Conservation (phyloP, 2,797 vertebrate species). For the Morus bassanus region DNA sequence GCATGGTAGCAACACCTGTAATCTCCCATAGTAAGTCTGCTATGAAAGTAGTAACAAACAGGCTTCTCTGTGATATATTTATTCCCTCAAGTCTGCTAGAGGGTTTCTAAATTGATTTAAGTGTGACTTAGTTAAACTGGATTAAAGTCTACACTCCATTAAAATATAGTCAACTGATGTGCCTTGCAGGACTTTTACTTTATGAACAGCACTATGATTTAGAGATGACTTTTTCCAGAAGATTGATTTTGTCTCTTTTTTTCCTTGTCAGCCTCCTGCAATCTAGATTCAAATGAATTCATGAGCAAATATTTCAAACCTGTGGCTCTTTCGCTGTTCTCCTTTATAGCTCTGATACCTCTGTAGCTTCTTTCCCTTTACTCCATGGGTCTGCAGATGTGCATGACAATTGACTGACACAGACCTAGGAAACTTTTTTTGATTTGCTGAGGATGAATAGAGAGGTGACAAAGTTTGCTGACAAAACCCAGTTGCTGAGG, state of each 20-base stretch:
- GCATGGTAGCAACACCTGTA: not conserved
- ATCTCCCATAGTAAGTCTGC: not conserved
- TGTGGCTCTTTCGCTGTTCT: slow-evolving; percentile 21
- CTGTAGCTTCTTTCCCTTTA: not conserved
- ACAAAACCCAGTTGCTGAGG: not conserved
- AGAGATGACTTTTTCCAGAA: not conserved
- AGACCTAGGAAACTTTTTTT: not conserved
- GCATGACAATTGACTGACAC: not conserved
- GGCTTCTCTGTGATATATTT: not conserved
- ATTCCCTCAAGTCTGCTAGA: not conserved
- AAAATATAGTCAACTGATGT: slow-evolving; percentile 40
- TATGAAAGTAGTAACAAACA: not conserved
- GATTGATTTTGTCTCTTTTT: slow-evolving; percentile 43
- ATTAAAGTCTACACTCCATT: slow-evolving; percentile 47
- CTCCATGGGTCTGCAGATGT: not conserved
- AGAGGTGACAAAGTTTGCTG: not conserved
- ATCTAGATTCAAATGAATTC: slow-evolving; percentile 27
- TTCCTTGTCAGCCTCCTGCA: not conserved
- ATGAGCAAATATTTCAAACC: slow-evolving; percentile 26
- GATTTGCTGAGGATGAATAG: not conserved
- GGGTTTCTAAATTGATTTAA: slow-evolving; percentile 32
- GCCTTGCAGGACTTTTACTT: slow-evolving; percentile 50
- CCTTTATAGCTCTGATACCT: not conserved
- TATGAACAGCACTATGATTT: slow-evolving; percentile 39
- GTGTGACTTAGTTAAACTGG: slow-evolving; percentile 31